phyloP scores from a whole-genome alignment of 2,113 vertebrate species.

The Leucoraja erinaceus region DNA sequence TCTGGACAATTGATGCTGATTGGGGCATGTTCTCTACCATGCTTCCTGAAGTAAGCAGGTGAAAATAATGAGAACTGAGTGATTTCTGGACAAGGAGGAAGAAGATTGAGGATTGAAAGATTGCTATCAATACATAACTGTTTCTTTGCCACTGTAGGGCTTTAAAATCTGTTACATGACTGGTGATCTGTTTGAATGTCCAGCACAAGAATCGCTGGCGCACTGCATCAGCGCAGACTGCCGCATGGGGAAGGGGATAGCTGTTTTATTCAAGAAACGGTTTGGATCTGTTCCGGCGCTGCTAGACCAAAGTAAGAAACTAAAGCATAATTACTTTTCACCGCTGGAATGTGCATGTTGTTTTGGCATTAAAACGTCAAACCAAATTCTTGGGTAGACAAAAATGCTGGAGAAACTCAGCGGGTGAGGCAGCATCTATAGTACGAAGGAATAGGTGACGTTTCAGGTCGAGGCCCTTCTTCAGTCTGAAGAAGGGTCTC shows the following conservation, averaged over 20 bases:
- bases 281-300: slow-evolving; percentile 72
- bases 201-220: slow-evolving; percentile 67
- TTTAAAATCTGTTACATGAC: slow-evolving; percentile 58
- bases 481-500: too few relatives aligned
- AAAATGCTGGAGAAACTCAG: too few relatives aligned
- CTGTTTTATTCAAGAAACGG: slow-evolving; percentile 70
- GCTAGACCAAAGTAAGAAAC: slow-evolving; percentile 76
- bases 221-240: slow-evolving; percentile 94
- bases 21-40: too few relatives aligned
- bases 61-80: too few relatives aligned
- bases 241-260: slow-evolving; percentile 87
- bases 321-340: background rate
- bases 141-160: background rate
- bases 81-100: too few relatives aligned
- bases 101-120: background rate
- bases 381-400: too few relatives aligned
- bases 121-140: background rate
- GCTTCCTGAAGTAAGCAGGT: too few relatives aligned
- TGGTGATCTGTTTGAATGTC: slow-evolving; percentile 77
- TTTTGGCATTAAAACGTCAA: background rate
- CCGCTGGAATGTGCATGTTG: too few relatives aligned
- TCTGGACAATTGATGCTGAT: too few relatives aligned
- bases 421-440: too few relatives aligned
- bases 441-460: too few relatives aligned
- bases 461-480: too few relatives aligned